Evolutionary conservation across 2,797 vertebrate genomes (phyloP), one percentile per base, ranked within the genome.

Genomic region (Danio kyathit): DNA sequence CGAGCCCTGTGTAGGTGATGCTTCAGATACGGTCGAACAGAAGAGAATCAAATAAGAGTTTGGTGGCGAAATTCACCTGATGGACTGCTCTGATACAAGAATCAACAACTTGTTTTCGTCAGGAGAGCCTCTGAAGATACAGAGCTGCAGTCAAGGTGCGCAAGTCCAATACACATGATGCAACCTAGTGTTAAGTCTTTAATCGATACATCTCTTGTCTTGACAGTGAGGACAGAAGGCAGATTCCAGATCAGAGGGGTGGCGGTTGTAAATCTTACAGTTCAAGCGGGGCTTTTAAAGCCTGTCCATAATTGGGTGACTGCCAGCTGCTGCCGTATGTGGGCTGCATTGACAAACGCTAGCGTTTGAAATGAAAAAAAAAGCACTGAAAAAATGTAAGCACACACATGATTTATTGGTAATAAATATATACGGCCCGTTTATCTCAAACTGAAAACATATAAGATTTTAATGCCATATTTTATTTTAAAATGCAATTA

Each of bases 171-270:
- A 88, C 88, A 87, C 89, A 88, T 90, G 90, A 92, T 90, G 90
- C 88, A 91, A 90, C 89, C 90, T 84, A 13, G 89, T 90, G 92
- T 90, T 94, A 94, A 95, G 92, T 91, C 93, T 92, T 94, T 94
- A 93, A 94, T 95, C 94, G 89, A 95, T 94, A 92, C 91, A 93
- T 94, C 93, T 94, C 89, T 89, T 89, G 85, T 87, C 89, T 91
- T 91, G 92, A 92, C 94, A 91, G 91, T 86, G 87, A 88, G 91
- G 92, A 94, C 93, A 92, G 90, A 91, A 90, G 90, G 85, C 90
- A 92, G 90, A 93, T 94, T 92, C 91, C 89, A 92, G 92, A 94
- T 94, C 93, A 94, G 90, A 93, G 91, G 83, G 84, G 91, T 87
- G 90, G 86, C 76, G 77, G 88, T 91, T 93, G 93, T 94, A 94